Evolutionary conservation across 2,113 vertebrate species (phyloP).

Genomic region (Melospiza melodia): DNA sequence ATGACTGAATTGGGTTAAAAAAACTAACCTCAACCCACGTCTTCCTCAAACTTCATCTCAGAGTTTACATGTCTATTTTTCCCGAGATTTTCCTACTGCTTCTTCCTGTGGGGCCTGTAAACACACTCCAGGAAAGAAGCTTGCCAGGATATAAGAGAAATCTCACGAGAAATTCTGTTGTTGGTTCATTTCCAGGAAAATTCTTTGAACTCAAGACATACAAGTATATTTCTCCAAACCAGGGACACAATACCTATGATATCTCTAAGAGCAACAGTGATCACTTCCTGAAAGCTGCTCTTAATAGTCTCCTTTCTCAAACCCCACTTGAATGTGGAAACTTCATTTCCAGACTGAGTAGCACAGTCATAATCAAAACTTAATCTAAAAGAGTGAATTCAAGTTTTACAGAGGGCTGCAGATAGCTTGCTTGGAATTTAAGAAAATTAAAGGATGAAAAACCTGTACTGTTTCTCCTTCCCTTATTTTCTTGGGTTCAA

Average conservation of each 20-base stretch:
- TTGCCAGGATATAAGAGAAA: conserved; percentile 56
- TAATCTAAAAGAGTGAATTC: background rate
- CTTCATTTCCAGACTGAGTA: background rate
- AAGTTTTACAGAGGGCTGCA: background rate
- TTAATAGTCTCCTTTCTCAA: background rate
- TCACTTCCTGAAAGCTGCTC: conserved; percentile 13
- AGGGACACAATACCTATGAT: conserved; percentile 9
- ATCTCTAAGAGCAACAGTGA: conserved; percentile 10
- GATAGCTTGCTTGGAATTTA: background rate
- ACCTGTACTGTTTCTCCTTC: background rate
- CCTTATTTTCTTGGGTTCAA: background rate
- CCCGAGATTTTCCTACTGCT: conserved; percentile 15
- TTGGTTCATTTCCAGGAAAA: conserved; percentile 52
- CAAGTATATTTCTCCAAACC: background rate
- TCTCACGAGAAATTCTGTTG: conserved; percentile 50
- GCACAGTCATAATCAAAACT: background rate
- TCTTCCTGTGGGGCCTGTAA: conserved; percentile 59
- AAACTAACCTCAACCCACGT: background rate
- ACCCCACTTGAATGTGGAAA: background rate
- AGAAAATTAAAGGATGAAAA: background rate
- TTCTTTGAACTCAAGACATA: background rate
- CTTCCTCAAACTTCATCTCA: conserved; percentile 24
- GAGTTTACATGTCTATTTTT: conserved; percentile 35
- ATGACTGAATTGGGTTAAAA: background rate
- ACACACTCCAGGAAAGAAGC: conserved; percentile 35